Base-by-base conservation (phyloP, 2,113 vertebrate genomes). In the Nanger granti region DNA sequence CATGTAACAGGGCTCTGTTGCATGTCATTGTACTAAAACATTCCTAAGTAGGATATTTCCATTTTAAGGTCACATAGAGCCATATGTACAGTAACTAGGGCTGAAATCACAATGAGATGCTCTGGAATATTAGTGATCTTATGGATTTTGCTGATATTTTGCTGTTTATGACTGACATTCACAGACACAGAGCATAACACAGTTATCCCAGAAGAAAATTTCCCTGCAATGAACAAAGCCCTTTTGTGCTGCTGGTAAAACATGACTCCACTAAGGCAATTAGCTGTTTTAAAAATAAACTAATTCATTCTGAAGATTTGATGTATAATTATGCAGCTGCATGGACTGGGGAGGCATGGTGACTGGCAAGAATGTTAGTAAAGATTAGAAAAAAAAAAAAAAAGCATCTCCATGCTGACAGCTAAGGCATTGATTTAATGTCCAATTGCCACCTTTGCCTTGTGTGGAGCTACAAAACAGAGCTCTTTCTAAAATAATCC, bases 251-350 rank as follows among this genome's bases (percentile, higher is more conserved):
- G 94, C 96, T 98, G 96, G 96, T 98, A 98, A 98, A 98, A 98
- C 97, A 96, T 97, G 97, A 97, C 96, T 98, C 96, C 97, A 97
- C 94, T 97, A 97, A 98, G 97, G 98, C 97, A 98, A 98, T 98
- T 98, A 98, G 90, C 97, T 98, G 96, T 97, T 98, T 97, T 97
- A 97, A 98, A 97, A 98, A 98, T 98, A 98, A 98, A 97, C 98
- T 98, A 98, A 98, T 97, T 97, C 98, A 98, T 97, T 98, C 98
- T 98, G 97, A 96, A 97, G 96, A 97, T 97, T 95, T 94, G 96
- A 95, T 96, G 96, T 98, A 91, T 97, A 97, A 98, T 96, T 97
- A 97, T 94, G 97, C 97, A 98, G 97, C 98, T 98, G 98, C 98
- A 97, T 95, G 95, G 98, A 91, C 95, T 87, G 76, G 44, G 84